These are phyloP conservation scores for Podilymbus podiceps DNA, from an alignment of 2,113 vertebrate genomes.

Conservation along the genomic window DNA sequence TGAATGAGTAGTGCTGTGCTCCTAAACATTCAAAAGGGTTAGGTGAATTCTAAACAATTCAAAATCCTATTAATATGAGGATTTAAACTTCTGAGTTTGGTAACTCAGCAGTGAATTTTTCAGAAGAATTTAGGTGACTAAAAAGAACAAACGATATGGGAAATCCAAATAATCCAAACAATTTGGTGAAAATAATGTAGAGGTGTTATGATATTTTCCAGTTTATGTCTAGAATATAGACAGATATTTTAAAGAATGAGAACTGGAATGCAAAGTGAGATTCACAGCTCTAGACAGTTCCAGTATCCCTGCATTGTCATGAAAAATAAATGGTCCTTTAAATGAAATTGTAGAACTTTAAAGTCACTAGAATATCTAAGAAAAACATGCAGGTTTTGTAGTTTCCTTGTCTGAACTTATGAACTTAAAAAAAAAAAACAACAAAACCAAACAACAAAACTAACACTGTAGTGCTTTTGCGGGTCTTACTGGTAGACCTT, in stretches of 20 bases:
- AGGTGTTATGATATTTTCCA: neutral
- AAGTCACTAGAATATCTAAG: neutral
- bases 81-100: neutral
- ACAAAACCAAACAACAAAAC: too few species aligned
- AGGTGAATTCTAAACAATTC: neutral
- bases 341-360: neutral
- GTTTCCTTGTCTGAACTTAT: neutral
- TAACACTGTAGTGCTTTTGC: neutral
- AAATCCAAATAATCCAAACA: neutral
- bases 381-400: neutral
- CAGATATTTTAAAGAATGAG: neutral
- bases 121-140: neutral
- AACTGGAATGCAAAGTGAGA: neutral
- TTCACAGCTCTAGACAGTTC: neutral
- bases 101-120: neutral
- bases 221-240: neutral
- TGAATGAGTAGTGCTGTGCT: neutral
- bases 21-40: neutral
- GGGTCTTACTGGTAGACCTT: neutral
- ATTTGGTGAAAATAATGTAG: neutral
- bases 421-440: neutral
- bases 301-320: neutral
- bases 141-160: neutral
- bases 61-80: neutral
- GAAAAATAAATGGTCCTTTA: neutral